phyloP scores from a whole-genome alignment of 2,113 vertebrate species.

The Irena cyanogastra region DNA sequence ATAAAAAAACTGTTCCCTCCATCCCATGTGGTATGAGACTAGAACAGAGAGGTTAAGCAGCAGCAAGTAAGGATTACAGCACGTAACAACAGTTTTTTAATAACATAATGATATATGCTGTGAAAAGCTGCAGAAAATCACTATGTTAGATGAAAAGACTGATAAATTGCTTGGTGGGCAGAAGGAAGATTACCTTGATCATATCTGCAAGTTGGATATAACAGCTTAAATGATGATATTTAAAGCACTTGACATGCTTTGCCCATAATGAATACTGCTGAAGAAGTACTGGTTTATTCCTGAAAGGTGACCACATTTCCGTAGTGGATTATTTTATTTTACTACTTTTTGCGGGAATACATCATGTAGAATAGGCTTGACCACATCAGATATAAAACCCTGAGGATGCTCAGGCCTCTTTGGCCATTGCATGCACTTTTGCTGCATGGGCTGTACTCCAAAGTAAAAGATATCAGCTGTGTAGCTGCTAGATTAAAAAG shows the following conservation, averaged over 20 bases:
- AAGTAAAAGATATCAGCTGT: background rate
- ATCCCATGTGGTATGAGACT: background rate
- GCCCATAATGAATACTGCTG: background rate
- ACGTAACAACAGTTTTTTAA: background rate
- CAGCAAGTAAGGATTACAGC: background rate
- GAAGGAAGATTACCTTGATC: background rate
- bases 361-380: background rate
- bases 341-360: background rate
- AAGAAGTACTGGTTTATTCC: background rate
- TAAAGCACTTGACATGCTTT: background rate
- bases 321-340: background rate
- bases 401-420: background rate
- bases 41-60: background rate
- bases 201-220: background rate
- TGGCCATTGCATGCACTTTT: background rate
- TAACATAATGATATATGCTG: background rate
- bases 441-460: background rate
- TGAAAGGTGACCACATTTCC: background rate
- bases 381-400: background rate
- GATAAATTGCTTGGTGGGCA: background rate
- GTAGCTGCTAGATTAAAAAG: background rate
- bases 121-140: background rate
- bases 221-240: background rate
- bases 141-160: background rate
- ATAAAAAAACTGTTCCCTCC: background rate